Evolutionary conservation across 2,113 vertebrate genomes (phyloP).

Genomic region (Falcunculus frontatus): DNA sequence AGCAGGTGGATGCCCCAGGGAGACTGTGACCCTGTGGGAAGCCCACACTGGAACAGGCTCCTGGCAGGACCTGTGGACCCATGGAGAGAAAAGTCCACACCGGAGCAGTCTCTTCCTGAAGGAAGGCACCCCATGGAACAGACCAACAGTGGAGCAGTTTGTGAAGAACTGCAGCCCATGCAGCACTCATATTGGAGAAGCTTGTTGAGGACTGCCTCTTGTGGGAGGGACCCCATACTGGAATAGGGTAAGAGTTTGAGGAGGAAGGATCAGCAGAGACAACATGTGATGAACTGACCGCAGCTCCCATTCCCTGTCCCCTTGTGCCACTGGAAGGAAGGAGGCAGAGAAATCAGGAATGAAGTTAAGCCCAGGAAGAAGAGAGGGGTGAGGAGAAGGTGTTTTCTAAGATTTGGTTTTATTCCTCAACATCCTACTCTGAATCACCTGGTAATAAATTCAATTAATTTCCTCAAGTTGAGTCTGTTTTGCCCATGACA

Average conservation of each 20-base stretch:
- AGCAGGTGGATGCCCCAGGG: not conserved
- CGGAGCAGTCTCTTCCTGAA: not conserved
- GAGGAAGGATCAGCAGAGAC: not conserved
- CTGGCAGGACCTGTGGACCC: not conserved
- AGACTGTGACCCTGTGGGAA: not conserved
- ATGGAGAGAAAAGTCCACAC: not conserved
- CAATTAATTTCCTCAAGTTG: not conserved
- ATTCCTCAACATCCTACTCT: not conserved
- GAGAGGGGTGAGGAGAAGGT: not conserved
- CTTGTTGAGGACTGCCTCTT: not conserved
- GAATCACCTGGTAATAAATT: not conserved
- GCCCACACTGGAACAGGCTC: not conserved
- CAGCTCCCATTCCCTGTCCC: too few species aligned
- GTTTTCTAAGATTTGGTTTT: not conserved
- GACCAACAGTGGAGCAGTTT: fast-evolving
- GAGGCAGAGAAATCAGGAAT: not conserved
- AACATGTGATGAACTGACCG: not conserved
- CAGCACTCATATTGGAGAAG: not conserved
- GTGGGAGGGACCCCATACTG: not conserved
- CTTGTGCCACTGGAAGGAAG: not conserved
- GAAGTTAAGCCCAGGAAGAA: not conserved
- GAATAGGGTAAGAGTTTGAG: not conserved
- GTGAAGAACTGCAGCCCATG: not conserved
- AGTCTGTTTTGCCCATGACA: not conserved
- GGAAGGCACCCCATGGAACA: not conserved